These are phyloP conservation scores for Aptenodytes patagonicus DNA, from an alignment of 2,113 vertebrate species.

Conservation along the genomic window DNA sequence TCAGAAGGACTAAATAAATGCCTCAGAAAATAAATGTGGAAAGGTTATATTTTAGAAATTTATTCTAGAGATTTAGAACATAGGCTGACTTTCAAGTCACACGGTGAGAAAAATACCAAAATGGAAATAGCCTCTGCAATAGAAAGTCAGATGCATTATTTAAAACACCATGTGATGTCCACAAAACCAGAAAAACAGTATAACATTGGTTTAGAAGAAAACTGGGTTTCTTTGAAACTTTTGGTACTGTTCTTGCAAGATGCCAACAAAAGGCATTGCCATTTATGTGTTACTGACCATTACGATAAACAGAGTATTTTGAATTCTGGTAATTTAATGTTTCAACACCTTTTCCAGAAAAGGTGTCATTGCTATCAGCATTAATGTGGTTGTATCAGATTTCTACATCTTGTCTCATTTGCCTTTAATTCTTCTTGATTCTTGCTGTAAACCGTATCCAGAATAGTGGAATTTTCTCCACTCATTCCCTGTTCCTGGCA, in stretches of 20 bases:
- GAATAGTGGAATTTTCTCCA: neutral
- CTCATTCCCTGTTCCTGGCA: neutral
- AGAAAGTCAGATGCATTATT: neutral
- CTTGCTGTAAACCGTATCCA: neutral
- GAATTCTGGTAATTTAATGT: neutral
- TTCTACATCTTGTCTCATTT: neutral
- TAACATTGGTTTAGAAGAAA: neutral
- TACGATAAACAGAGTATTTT: neutral
- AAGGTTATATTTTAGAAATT: conserved; percentile 28
- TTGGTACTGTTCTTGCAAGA: neutral
- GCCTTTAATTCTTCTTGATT: neutral
- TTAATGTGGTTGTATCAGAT: neutral
- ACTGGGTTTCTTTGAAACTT: neutral
- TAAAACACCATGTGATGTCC: neutral
- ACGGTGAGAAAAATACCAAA: conserved; percentile 30
- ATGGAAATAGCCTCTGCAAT: conserved; percentile 9
- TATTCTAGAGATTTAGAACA: neutral
- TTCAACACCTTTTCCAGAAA: neutral
- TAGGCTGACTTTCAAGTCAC: conserved; percentile 32
- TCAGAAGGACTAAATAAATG: neutral
- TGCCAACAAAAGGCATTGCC: neutral
- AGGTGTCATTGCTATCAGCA: neutral
- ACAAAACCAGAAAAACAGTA: neutral
- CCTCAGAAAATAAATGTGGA: conserved; percentile 6
- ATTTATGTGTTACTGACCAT: neutral